Percentiles rank a stretch among this genome's conserved stretches.
Evolutionary conservation across 2,888 invertebrate species (phyloP).

Genomic region (Pheosia gnoma): DNA sequence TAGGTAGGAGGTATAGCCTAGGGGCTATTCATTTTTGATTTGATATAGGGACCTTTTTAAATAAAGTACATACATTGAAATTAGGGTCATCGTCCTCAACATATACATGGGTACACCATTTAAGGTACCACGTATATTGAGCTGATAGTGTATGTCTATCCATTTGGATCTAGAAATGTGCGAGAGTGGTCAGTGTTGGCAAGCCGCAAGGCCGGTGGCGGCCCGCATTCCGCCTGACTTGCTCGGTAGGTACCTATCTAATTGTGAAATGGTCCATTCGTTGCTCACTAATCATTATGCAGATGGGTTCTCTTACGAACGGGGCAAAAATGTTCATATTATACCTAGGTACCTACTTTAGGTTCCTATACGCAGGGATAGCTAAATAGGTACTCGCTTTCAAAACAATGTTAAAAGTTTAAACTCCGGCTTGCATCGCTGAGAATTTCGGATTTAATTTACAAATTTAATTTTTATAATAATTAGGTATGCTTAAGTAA

Average conservation of each 20-base stretch:
- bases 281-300: slow-evolving; percentile 47
- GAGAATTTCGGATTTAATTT: too few relatives aligned
- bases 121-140: slow-evolving; percentile 27
- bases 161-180: slow-evolving; percentile 64
- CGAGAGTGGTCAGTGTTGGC: slow-evolving; percentile 77
- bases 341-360: background rate
- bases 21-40: too few relatives aligned
- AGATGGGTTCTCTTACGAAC: slow-evolving; percentile 28
- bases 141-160: slow-evolving; percentile 46
- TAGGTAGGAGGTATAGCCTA: too few relatives aligned
- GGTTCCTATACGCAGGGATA: too few relatives aligned
- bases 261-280: slow-evolving; percentile 77
- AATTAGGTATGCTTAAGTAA: too few relatives aligned
- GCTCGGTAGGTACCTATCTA: slow-evolving; percentile 51
- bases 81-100: slow-evolving; percentile 55
- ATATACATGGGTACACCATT: slow-evolving; percentile 46
- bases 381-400: too few relatives aligned
- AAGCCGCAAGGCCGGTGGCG: slow-evolving; percentile 78
- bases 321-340: slow-evolving; percentile 25
- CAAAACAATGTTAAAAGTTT: too few relatives aligned
- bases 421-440: too few relatives aligned
- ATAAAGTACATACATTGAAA: slow-evolving; percentile 37
- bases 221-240: slow-evolving; percentile 76
- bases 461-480: too few relatives aligned
- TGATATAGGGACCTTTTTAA: slow-evolving; percentile 14